Conservation (phyloP, 2,797 vertebrate species). For the Melopsittacus undulatus region DNA sequence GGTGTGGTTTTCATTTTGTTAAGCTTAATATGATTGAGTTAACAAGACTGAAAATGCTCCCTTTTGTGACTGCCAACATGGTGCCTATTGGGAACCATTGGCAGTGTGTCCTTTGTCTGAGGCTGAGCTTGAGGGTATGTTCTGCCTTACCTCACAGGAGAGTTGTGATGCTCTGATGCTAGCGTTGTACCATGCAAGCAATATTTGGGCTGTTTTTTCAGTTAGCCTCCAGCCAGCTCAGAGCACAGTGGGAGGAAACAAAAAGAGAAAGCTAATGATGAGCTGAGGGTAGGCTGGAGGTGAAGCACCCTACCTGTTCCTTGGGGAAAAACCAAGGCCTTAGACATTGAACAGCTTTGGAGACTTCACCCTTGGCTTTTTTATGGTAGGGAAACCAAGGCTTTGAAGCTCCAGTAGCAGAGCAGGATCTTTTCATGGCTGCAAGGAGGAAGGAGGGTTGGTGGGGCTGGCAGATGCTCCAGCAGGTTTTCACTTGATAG, state of each 20-base stretch:
- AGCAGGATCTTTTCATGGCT: neutral
- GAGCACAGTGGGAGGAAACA: neutral
- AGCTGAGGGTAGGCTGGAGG: neutral
- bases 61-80: neutral
- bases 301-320: neutral
- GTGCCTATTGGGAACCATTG: neutral
- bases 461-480: neutral
- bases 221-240: neutral
- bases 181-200: neutral
- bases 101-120: neutral
- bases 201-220: neutral
- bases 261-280: neutral
- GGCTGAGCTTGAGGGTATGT: neutral
- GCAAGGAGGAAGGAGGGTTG: neutral
- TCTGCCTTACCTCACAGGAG: neutral
- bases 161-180: neutral
- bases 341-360: neutral
- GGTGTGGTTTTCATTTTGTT: neutral
- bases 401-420: neutral
- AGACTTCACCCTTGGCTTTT: neutral
- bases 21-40: neutral
- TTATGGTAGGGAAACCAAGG: neutral
- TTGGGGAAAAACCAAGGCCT: neutral
- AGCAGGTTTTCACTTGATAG: neutral
- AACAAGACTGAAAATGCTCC: neutral